phyloP scores from a whole-genome alignment of 2,797 vertebrate genomes.

The Triplophysa bombifrons region DNA sequence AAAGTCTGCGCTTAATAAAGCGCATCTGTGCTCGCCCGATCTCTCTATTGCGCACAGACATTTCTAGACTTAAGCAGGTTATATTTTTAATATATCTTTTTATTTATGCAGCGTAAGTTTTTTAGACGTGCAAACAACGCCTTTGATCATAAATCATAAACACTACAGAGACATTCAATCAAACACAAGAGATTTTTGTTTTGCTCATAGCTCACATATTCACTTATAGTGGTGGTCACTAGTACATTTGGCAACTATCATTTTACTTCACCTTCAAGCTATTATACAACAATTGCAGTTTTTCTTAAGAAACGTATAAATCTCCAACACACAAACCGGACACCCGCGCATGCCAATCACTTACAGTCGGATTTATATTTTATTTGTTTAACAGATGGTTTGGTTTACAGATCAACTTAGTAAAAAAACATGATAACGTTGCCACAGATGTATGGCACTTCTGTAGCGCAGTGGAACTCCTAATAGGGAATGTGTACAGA shows the following conservation, averaged over 20 bases:
- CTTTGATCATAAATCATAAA: constrained; percentile 6
- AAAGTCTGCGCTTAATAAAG: not conserved
- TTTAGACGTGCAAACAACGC: not conserved
- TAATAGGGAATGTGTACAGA: not conserved
- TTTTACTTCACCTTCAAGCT: too few relatives aligned
- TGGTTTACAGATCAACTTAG: not conserved
- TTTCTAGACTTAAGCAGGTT: not conserved
- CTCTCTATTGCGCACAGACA: not conserved
- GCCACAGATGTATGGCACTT: not conserved
- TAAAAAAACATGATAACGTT: not conserved
- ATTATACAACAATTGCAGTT: too few relatives aligned
- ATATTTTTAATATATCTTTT: not conserved
- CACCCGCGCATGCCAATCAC: too few relatives aligned
- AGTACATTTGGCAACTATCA: not conserved
- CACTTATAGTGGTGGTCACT: not conserved
- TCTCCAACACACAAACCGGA: not conserved
- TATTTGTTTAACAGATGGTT: not conserved
- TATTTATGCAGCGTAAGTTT: not conserved
- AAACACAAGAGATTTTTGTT: not conserved
- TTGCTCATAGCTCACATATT: not conserved
- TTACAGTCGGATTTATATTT: not conserved
- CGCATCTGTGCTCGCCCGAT: not conserved
- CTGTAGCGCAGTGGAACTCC: not conserved
- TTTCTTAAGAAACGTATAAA: too few relatives aligned
- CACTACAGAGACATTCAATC: constrained; percentile 19